Conservation (phyloP, 2,113 vertebrate genomes). For the Spea multiplicata region DNA sequence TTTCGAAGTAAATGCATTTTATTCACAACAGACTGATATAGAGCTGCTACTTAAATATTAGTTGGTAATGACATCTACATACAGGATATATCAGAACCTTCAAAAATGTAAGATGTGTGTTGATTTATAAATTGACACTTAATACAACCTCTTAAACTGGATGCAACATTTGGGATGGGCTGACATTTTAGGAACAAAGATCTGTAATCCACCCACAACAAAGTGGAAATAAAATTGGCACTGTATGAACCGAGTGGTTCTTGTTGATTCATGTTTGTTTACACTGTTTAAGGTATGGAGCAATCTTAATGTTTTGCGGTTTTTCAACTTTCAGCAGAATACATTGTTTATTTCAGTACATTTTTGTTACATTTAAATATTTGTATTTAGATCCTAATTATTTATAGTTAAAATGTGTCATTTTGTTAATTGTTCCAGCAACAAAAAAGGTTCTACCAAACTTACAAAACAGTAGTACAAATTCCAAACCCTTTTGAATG, state of each 20-base stretch:
- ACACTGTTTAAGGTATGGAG: neutral
- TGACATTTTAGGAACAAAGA: constrained; percentile 23
- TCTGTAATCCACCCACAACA: constrained; percentile 3
- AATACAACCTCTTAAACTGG: constrained; percentile 1
- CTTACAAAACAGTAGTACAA: too few relatives aligned
- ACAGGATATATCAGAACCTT: neutral
- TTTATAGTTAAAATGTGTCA: too few relatives aligned
- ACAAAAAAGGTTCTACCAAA: too few relatives aligned
- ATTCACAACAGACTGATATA: too few relatives aligned
- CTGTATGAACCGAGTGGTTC: neutral
- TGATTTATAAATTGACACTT: constrained; percentile 10
- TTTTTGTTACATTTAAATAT: too few relatives aligned
- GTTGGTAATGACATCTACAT: too few relatives aligned
- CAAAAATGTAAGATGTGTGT: neutral
- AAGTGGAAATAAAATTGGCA: constrained; percentile 1
- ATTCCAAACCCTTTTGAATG: too few relatives aligned
- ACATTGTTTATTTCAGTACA: neutral
- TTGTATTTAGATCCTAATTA: too few relatives aligned
- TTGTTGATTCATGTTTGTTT: neutral
- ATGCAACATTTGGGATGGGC: constrained; percentile 9
- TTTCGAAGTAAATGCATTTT: too few relatives aligned
- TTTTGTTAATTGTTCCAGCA: too few relatives aligned
- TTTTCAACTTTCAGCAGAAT: neutral
- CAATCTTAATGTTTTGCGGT: neutral
- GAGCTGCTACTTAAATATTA: too few relatives aligned